Evolutionary conservation across 1,140 invertebrate species (phyloP).

Genomic region (Orussus abietinus): DNA sequence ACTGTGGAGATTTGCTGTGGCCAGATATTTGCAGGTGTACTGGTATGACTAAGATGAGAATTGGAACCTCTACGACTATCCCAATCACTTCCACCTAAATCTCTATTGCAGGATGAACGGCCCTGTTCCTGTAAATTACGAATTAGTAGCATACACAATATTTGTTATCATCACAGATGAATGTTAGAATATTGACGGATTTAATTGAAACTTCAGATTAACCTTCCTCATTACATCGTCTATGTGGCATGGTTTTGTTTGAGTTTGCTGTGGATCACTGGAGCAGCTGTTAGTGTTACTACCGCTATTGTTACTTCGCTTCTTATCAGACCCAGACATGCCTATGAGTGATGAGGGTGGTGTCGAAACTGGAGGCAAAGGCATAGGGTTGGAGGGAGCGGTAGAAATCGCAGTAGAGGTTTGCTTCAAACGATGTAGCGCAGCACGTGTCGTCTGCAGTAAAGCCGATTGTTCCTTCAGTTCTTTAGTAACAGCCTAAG

Average conservation of each 20-base stretch:
- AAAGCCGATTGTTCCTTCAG: slow-evolving; percentile 42
- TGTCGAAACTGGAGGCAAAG: slow-evolving; percentile 22
- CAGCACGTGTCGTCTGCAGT: slow-evolving; percentile 37
- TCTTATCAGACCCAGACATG: slow-evolving; percentile 26
- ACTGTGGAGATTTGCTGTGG: slow-evolving; percentile 19
- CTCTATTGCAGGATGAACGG: slow-evolving; percentile 37
- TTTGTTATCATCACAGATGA: no score
- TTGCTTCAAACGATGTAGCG: slow-evolving; percentile 44
- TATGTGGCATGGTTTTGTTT: slow-evolving; percentile 37
- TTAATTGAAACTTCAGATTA: no score
- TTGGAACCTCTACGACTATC: slow-evolving; percentile 34
- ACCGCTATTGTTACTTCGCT: slow-evolving; percentile 26
- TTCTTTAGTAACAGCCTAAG: slow-evolving; percentile 40
- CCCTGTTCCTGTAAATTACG: slow-evolving; percentile 31
- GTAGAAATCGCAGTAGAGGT: slow-evolving; percentile 14
- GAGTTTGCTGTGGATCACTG: slow-evolving; percentile 24
- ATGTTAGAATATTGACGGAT: no score
- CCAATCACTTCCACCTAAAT: slow-evolving; percentile 27
- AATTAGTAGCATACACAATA: no score
- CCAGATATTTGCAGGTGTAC: slow-evolving; percentile 39
- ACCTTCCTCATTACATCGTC: slow-evolving; percentile 47
- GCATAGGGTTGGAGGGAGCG: slow-evolving; percentile 17
- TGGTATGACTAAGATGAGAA: slow-evolving; percentile 35
- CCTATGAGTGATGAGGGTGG: slow-evolving; percentile 22
- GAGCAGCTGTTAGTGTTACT: slow-evolving; percentile 9